Evolutionary conservation across 2,888 invertebrate species (phyloP).

Genomic region (Nomada ruficornis): DNA sequence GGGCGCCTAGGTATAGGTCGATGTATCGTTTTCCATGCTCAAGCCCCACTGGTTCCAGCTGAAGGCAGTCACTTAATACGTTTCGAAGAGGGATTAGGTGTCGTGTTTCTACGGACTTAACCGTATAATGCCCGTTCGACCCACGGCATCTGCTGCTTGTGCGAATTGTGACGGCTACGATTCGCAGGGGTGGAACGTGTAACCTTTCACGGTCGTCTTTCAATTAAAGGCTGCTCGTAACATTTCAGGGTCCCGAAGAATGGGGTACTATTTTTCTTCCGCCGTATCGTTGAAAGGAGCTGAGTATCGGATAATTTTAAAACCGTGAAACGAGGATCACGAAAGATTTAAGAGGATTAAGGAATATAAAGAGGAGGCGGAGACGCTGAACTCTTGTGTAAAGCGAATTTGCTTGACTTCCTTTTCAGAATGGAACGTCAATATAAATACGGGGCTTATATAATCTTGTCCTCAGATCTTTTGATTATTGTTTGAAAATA

Average conservation of each 20-base stretch:
- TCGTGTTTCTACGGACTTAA: conserved; percentile 79
- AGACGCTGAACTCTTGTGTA: too few species aligned
- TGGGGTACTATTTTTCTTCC: background rate
- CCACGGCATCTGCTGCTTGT: conserved; percentile 65
- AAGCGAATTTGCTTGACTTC: too few species aligned
- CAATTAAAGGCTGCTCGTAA: background rate
- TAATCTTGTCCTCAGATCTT: too few species aligned
- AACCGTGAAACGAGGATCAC: background rate
- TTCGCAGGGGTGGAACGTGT: conserved; percentile 16
- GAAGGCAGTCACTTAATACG: conserved; percentile 80
- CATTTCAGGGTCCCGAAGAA: background rate
- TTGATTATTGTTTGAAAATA: too few species aligned
- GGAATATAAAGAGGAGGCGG: background rate
- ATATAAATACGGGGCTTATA: too few species aligned
- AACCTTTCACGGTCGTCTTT: conserved; percentile 3
- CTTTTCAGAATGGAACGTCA: too few species aligned
- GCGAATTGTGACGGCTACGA: conserved; percentile 18
- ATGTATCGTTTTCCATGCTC: conserved; percentile 55
- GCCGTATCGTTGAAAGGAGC: background rate
- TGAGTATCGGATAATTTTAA: background rate
- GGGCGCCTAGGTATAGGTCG: conserved; percentile 22
- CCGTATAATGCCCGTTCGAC: conserved; percentile 68
- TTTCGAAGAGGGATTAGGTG: conserved; percentile 79
- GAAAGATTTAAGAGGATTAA: background rate
- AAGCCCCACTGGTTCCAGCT: conserved; percentile 36